Conservation (phyloP, 2,888 invertebrate genomes). For the Byasa hedistus region DNA sequence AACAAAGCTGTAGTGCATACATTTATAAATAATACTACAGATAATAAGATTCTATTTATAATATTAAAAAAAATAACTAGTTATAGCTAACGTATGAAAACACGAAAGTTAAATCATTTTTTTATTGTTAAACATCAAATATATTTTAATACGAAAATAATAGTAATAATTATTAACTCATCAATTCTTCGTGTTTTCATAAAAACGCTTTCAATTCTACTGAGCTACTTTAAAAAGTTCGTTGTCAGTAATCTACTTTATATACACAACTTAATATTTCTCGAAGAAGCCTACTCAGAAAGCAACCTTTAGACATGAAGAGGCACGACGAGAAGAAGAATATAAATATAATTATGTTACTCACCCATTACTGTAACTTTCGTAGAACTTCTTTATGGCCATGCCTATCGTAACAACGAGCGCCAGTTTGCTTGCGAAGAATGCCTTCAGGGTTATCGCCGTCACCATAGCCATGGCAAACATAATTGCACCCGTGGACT, state of each 20-base stretch:
- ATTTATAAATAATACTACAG: background rate
- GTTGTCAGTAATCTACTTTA: background rate
- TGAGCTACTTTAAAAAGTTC: background rate
- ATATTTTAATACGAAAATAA: background rate
- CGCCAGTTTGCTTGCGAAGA: conserved; percentile 85
- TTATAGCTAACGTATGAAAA: background rate
- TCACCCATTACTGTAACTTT: conserved; percentile 75
- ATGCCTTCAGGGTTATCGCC: conserved; percentile 83
- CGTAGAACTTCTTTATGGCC: conserved; percentile 81
- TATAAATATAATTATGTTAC: conserved; percentile 34
- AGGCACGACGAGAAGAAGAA: no score
- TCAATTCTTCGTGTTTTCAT: background rate
- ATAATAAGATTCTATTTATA: background rate
- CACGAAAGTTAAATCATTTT: background rate
- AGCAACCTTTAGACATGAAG: no score
- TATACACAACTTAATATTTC: background rate
- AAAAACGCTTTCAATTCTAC: background rate
- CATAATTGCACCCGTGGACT: conserved; percentile 82
- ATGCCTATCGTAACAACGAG: conserved; percentile 82
- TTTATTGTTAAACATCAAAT: background rate
- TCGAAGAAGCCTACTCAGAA: no score
- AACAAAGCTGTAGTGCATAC: background rate
- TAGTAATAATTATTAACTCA: background rate
- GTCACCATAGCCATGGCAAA: conserved; percentile 82
- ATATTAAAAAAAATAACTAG: background rate